phyloP scores from a whole-genome alignment of 2,888 invertebrate species.

The Thymelicus lineola region DNA sequence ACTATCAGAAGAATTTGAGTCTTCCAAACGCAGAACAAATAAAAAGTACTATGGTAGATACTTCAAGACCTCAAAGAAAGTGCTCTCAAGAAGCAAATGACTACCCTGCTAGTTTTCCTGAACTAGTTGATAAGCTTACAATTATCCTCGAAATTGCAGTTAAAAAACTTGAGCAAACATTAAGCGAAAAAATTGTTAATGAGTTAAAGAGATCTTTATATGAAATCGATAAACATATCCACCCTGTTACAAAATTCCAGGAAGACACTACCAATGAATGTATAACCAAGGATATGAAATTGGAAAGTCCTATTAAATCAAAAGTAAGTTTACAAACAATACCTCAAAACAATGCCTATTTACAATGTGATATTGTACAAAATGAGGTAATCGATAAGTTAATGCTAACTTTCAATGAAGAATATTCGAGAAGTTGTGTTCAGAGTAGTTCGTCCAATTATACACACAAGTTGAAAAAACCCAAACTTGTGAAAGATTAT shows the following conservation, averaged over 20 bases:
- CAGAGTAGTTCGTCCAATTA: conserved; percentile 37
- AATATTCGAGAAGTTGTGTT: conserved; percentile 43
- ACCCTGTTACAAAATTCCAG: not conserved
- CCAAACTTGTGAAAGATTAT: conserved; percentile 52
- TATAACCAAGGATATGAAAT: not conserved
- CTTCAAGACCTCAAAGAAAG: conserved; percentile 48
- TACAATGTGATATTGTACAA: conserved; percentile 66
- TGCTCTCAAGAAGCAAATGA: conserved; percentile 51
- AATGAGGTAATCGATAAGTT: conserved; percentile 64
- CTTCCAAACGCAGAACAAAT: conserved; percentile 57
- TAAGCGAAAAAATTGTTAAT: conserved; percentile 61
- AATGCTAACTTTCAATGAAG: conserved; percentile 53
- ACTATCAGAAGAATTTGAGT: conserved; percentile 50
- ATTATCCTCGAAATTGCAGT: conserved; percentile 60
- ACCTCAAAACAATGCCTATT: conserved; percentile 45
- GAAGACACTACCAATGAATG: not conserved
- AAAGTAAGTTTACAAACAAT: conserved; percentile 27
- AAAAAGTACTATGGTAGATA: conserved; percentile 53
- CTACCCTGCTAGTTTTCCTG: conserved; percentile 50
- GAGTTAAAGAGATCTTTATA: conserved; percentile 56
- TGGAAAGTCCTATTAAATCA: conserved; percentile 17
- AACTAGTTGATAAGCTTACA: conserved; percentile 64
- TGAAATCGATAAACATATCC: conserved; percentile 40
- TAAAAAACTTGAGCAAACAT: conserved; percentile 61
- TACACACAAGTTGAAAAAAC: conserved; percentile 46